Evolutionary conservation across 2,797 vertebrate genomes (phyloP).

Genomic region (Erpetoichthys calabaricus): DNA sequence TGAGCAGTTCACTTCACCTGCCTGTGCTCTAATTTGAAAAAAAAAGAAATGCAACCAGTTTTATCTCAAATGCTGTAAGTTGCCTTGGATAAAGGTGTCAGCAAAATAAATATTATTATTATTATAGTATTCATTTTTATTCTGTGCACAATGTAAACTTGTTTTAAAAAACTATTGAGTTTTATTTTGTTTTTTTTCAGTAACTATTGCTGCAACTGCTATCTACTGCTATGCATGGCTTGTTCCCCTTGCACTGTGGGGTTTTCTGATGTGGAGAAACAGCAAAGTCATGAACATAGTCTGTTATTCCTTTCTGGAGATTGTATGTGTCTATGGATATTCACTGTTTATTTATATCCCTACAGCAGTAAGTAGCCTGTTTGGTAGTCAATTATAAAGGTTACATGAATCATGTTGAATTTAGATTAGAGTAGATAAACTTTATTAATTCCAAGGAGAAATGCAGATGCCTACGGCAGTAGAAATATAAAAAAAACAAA

Average conservation of each 20-base stretch:
- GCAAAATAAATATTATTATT: no score
- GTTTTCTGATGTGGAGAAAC: slow-evolving; percentile 85
- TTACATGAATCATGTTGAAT: neutral
- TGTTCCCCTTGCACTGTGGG: slow-evolving; percentile 87
- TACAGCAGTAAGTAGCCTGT: slow-evolving; percentile 62
- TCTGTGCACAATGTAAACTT: neutral
- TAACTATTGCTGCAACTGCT: slow-evolving; percentile 80
- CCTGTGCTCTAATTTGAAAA: no score
- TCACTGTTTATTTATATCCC: slow-evolving; percentile 89
- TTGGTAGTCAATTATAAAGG: neutral
- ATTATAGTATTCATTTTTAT: neutral
- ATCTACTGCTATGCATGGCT: slow-evolving; percentile 91
- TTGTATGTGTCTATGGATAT: slow-evolving; percentile 90
- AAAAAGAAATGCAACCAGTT: no score
- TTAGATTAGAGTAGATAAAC: neutral
- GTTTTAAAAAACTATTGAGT: no score
- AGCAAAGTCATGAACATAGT: slow-evolving; percentile 78
- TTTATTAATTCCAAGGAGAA: no score
- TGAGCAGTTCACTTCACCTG: no score
- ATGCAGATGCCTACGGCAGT: no score
- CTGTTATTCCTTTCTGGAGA: slow-evolving; percentile 89
- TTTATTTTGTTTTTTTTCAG: slow-evolving; percentile 31
- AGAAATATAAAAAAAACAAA: no score
- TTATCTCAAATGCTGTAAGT: no score
- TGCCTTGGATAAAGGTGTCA: no score